These are phyloP conservation scores for Alaudala cheleensis DNA, from an alignment of 2,113 vertebrate genomes.

Conservation along the genomic window DNA sequence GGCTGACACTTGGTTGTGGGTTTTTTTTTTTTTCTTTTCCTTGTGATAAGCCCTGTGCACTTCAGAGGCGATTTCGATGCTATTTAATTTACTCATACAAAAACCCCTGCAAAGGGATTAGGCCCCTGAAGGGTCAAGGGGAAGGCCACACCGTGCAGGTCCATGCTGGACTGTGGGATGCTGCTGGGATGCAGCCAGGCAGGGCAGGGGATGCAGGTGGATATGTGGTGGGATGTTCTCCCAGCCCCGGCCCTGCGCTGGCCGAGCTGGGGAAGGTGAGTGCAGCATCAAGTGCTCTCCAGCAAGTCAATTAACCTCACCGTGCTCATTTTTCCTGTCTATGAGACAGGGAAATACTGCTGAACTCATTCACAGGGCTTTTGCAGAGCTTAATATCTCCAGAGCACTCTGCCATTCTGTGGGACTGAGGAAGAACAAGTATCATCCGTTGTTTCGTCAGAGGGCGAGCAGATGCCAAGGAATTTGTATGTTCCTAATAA, in stretches of 20 bases:
- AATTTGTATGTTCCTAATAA: conserved; percentile 1
- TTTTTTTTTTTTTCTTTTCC: background rate
- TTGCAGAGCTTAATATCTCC: background rate
- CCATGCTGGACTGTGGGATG: background rate
- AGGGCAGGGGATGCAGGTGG: rapidly evolving
- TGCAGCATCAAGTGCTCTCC: background rate
- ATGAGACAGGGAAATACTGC: background rate
- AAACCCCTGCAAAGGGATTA: background rate
- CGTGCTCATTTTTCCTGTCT: background rate
- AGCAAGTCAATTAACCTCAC: conserved; percentile 22
- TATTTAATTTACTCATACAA: background rate
- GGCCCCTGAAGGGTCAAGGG: background rate
- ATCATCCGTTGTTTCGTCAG: background rate
- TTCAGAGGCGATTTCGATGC: background rate
- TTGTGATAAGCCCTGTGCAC: background rate
- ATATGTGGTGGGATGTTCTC: background rate
- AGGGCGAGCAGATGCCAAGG: background rate
- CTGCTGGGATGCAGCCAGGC: background rate
- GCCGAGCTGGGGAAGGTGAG: background rate
- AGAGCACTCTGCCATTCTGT: background rate
- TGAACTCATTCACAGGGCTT: background rate
- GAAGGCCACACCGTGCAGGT: rapidly evolving
- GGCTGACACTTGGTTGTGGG: background rate
- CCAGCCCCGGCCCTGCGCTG: rapidly evolving
- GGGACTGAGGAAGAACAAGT: background rate